Percentiles rank a stretch among this genome's conserved stretches.
These are phyloP conservation scores for Characodon lateralis DNA, from an alignment of 2,797 vertebrate genomes.

Conservation along the genomic window DNA sequence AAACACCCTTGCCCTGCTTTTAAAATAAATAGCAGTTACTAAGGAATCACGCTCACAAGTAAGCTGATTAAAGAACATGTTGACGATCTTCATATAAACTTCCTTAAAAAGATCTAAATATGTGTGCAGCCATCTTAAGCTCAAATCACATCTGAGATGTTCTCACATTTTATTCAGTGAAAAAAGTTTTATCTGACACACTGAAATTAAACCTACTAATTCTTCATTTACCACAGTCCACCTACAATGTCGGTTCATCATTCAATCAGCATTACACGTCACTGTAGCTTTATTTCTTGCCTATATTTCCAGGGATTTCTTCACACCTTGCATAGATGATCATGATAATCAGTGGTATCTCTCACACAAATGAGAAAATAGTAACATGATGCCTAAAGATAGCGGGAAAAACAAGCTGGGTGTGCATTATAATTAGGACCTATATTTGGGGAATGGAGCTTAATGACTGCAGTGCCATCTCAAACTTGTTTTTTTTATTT, in stretches of 20 bases:
- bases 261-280: conserved; percentile 6
- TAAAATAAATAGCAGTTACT: not conserved
- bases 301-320: conserved; percentile 23
- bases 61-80: not conserved
- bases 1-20: not conserved
- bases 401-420: not conserved
- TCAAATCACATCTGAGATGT: not conserved
- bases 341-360: conserved; percentile 1
- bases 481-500: conserved; percentile 1
- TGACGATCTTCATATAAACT: not conserved
- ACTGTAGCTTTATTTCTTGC: conserved; percentile 4
- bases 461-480: not conserved
- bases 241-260: not conserved
- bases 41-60: not conserved
- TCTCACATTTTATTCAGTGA: not conserved
- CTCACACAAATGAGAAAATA: not conserved
- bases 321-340: conserved; percentile 13
- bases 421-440: not conserved
- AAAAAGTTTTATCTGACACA: not conserved
- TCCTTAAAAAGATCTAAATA: no score
- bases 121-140: not conserved
- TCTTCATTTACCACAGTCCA: not conserved
- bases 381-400: not conserved
- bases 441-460: not conserved
- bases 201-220: not conserved